Percentiles rank a stretch among this genome's conserved stretches.
Evolutionary conservation across 2,797 vertebrate species (phyloP).

Genomic region (Hoplostethus atlanticus): DNA sequence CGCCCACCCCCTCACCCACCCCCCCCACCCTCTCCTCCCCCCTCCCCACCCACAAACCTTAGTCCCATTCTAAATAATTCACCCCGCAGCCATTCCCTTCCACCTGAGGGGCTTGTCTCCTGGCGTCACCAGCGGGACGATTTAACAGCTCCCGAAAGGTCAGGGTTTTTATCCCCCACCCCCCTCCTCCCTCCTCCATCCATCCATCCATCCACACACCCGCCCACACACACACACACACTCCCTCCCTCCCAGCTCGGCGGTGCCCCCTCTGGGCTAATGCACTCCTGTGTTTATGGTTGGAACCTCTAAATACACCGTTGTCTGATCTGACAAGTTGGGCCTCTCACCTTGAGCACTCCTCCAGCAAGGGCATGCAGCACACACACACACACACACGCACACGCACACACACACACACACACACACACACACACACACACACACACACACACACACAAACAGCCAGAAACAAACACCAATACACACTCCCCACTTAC

Average conservation of each 20-base stretch:
- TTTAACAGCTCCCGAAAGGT: constrained; percentile 89
- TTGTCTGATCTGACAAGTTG: constrained; percentile 80
- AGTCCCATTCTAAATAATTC: constrained; percentile 88
- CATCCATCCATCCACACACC: constrained; percentile 18
- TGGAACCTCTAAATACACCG: constrained; percentile 68
- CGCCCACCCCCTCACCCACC: constrained; percentile 55
- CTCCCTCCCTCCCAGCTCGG: constrained; percentile 54
- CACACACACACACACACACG: constrained; percentile 17
- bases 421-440: constrained; percentile 18
- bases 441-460: constrained; percentile 14
- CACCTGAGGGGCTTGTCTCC: constrained; percentile 90
- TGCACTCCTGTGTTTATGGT: constrained; percentile 79
- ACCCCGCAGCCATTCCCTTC: constrained; percentile 86
- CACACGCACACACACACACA: constrained; percentile 26
- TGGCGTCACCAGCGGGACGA: constrained; percentile 88
- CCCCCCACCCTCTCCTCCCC: constrained; percentile 9
- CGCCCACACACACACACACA: constrained; percentile 33
- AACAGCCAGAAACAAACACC: constrained; percentile 20
- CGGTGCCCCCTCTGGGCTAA: constrained; percentile 69
- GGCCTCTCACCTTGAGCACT: constrained; percentile 81
- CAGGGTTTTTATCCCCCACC: constrained; percentile 71
- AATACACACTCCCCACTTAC: constrained; percentile 36
- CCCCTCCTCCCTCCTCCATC: constrained; percentile 39
- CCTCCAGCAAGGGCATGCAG: constrained; percentile 75
- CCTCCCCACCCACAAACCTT: constrained; percentile 43